Evolutionary conservation across 2,797 vertebrate genomes (phyloP), one percentile per base, ranked within the genome.

Genomic region (Pristis pectinata): DNA sequence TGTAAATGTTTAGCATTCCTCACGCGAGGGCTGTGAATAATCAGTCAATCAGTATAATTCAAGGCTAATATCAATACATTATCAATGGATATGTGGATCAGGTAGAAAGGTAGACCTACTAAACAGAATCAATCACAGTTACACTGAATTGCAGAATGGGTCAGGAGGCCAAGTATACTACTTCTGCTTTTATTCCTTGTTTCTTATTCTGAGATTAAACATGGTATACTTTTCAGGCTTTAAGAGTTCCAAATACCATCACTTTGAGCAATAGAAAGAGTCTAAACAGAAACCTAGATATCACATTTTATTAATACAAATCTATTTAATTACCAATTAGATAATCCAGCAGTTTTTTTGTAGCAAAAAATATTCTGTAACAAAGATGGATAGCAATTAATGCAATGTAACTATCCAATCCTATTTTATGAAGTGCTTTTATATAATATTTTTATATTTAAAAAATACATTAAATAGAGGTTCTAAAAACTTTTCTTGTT

Each of bases 391-490:
- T 27, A 87, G 53, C 67, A 70, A 72, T 74, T 53, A 74, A 93
- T 30, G 92, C 67, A 93, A 80, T 74, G 44, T 41, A 70, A 6
- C 24, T 44, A 93, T 94, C 15, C 92, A 49, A 34, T 76, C 44
- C 70, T 94, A 72, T 74, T 74, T 93, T 74, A 74, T 4, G 70
- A 93, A 76, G 92, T 94, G 92, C 70, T 76, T 74, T 94, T 74
- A 72, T 19, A 44, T 94, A 72, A 74, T 74, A 24, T 30, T 91
- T 89, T 56, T n/a, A 34, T 89, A 37, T 56, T 91, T 87, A 24
- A 91, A 87, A 91, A 91, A 91, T 91, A 91, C 59, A 91, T 91
- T 91, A 91, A 91, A 91, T 91, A 89, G 61, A n/a, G 85, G 61
- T n/a, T 89, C 56, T 59, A 59, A 89, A 89, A 89, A 89, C 59